These are phyloP conservation scores for Tenthredo notha DNA, from an alignment of 2,888 invertebrate genomes.

Conservation along the genomic window DNA sequence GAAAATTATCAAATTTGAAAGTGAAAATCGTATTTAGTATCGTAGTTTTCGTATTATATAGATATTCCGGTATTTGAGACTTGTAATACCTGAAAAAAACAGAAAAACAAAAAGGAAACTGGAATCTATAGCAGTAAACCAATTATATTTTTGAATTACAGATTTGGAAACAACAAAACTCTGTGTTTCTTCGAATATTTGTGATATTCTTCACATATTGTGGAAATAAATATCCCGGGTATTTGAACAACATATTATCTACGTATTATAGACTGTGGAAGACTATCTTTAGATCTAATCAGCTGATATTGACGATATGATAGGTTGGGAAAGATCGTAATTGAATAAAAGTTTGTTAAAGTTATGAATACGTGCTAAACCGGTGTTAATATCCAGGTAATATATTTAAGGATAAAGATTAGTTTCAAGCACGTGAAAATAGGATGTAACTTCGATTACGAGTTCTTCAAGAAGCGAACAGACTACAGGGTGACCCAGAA, in stretches of 20 bases:
- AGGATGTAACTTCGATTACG: background rate
- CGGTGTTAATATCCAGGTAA: background rate
- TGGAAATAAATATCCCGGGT: background rate
- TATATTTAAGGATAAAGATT: background rate
- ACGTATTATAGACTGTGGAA: background rate
- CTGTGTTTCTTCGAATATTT: background rate
- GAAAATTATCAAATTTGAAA: background rate
- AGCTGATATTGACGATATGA: slow-evolving; percentile 6
- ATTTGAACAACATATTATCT: background rate
- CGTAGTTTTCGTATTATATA: background rate
- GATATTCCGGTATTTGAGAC: background rate
- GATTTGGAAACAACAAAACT: background rate
- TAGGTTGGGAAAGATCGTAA: background rate
- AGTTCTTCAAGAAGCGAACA: background rate
- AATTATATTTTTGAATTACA: background rate
- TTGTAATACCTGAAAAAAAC: background rate
- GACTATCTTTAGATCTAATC: background rate
- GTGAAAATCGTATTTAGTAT: background rate
- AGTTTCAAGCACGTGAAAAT: background rate
- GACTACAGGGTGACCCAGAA: too few species aligned
- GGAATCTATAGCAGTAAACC: too few species aligned
- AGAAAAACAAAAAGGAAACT: too few species aligned
- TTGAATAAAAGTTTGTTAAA: background rate
- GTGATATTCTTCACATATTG: background rate
- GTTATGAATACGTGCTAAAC: background rate